Conservation (phyloP, 2,797 vertebrate genomes). For the Anableps anableps region DNA sequence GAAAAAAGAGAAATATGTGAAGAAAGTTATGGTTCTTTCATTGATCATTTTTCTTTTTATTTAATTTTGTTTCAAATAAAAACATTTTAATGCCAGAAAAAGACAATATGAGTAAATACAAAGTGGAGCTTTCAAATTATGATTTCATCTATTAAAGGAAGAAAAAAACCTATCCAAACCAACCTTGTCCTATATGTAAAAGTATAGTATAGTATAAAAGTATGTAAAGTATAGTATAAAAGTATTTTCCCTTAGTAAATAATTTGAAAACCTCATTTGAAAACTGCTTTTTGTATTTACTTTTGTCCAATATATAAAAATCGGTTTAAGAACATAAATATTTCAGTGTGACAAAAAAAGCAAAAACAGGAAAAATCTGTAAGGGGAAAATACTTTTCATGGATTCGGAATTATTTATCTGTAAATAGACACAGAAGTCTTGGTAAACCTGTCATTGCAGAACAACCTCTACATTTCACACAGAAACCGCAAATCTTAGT, state of each 20-base stretch:
- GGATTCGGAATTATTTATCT: not conserved
- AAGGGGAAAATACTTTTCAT: not conserved
- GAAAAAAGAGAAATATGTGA: not conserved
- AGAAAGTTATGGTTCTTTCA: not conserved
- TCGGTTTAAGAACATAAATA: not conserved
- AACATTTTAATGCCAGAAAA: too few species aligned
- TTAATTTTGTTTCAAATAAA: too few species aligned
- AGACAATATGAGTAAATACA: not conserved
- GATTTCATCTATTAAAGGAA: not conserved
- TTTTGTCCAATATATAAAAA: not conserved
- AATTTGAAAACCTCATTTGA: not conserved
- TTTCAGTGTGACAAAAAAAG: not conserved
- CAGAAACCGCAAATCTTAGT: not conserved
- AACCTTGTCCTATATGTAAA: too few species aligned
- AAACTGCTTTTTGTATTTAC: not conserved
- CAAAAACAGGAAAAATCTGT: not conserved
- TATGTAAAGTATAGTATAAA: too few species aligned
- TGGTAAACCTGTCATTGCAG: not conserved
- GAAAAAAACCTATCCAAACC: too few species aligned
- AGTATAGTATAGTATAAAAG: too few species aligned
- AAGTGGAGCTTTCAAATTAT: not conserved
- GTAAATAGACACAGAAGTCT: not conserved
- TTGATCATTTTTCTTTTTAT: too few species aligned
- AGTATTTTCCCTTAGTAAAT: not conserved
- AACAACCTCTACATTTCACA: not conserved